Evolutionary conservation across 2,888 invertebrate genomes (phyloP).

Genomic region (Cyclophora albipunctata): DNA sequence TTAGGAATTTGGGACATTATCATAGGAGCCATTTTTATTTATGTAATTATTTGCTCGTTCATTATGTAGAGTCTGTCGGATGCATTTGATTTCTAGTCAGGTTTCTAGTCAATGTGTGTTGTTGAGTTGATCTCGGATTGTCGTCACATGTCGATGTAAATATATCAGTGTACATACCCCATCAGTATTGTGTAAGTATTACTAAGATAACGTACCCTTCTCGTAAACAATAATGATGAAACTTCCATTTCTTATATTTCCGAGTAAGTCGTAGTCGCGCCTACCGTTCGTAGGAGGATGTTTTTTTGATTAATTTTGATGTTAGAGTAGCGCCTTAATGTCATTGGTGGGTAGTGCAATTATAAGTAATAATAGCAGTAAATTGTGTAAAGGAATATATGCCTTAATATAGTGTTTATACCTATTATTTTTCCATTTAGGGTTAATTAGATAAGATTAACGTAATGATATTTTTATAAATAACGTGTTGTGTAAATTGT

Average conservation of each 20-base stretch:
- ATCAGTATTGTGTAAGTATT: too few species aligned
- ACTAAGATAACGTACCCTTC: too few species aligned
- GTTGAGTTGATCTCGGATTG: too few species aligned
- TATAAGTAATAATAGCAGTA: neutral
- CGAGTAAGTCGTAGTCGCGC: neutral
- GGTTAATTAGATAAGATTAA: conserved; percentile 32
- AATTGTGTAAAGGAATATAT: neutral
- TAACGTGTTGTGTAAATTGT: conserved; percentile 52
- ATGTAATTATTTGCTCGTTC: too few species aligned
- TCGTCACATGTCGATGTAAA: too few species aligned
- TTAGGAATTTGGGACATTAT: too few species aligned
- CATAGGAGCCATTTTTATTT: too few species aligned
- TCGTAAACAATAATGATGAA: neutral
- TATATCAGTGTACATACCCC: too few species aligned
- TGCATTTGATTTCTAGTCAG: too few species aligned
- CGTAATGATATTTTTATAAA: conserved; percentile 56
- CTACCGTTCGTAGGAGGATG: neutral
- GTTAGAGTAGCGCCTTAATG: conserved; percentile 13
- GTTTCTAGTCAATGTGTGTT: too few species aligned
- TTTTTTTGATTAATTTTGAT: neutral
- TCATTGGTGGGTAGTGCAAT: conserved; percentile 9
- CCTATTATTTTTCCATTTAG: conserved; percentile 46
- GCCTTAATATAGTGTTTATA: conserved; percentile 13
- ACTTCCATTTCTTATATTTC: neutral
- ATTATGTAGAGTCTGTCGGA: too few species aligned